phyloP scores from a whole-genome alignment of 2,113 vertebrate species.

The Oreochromis tanganicae region DNA sequence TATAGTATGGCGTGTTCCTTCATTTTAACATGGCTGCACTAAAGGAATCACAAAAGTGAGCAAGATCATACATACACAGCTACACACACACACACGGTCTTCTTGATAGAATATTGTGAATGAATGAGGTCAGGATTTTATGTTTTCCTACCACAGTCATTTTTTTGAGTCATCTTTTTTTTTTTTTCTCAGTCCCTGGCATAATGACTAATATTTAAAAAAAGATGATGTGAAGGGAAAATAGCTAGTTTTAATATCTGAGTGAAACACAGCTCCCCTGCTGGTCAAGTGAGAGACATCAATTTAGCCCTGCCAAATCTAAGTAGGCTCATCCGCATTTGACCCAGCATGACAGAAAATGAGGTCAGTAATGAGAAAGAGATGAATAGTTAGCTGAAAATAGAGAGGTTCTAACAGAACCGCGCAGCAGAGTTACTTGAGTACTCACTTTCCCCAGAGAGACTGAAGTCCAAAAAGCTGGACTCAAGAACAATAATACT shows the following conservation, averaged over 20 bases:
- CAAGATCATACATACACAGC: too few relatives aligned
- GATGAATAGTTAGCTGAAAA: conserved; percentile 44
- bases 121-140: conserved; percentile 1
- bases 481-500: conserved; percentile 11
- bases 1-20: conserved; percentile 21
- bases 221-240: background rate
- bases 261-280: conserved; percentile 33
- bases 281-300: conserved; percentile 24
- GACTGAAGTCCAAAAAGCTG: conserved; percentile 7
- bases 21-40: background rate
- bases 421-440: background rate
- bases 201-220: background rate
- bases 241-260: background rate
- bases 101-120: background rate
- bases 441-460: background rate
- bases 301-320: conserved; percentile 29
- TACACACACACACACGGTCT: background rate
- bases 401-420: conserved; percentile 29
- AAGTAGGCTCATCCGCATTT: conserved; percentile 57
- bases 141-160: background rate
- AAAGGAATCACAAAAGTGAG: background rate
- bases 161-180: background rate
- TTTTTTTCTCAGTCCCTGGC: background rate
- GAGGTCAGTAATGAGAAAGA: conserved; percentile 58
- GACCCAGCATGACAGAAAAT: conserved; percentile 55